Percentiles rank a stretch among this genome's conserved stretches.
These are phyloP conservation scores for Orchestia grillus DNA, from an alignment of 1,140 invertebrate species.

Conservation along the genomic window DNA sequence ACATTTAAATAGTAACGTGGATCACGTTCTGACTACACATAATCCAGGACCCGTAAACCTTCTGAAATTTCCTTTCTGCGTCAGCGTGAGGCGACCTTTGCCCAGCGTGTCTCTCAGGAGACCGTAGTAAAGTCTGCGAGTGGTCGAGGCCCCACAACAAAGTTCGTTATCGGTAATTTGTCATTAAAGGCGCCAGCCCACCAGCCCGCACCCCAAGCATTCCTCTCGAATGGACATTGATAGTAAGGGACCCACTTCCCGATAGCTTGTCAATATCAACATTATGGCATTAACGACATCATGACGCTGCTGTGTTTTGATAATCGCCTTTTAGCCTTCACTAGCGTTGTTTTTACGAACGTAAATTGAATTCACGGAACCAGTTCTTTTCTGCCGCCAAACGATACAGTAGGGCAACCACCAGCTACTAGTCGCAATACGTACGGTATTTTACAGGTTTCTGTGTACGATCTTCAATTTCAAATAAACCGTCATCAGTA, in stretches of 20 bases:
- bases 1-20: no score
- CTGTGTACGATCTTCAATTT: no score
- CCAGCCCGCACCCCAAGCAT: background rate
- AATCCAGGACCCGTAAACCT: no score
- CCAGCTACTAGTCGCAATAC: no score
- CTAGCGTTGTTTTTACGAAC: background rate
- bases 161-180: background rate
- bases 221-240: background rate
- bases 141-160: background rate
- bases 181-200: background rate
- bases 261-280: background rate
- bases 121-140: background rate
- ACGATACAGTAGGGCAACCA: background rate
- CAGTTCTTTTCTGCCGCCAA: background rate
- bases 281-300: background rate
- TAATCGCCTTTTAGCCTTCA: background rate
- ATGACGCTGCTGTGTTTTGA: background rate
- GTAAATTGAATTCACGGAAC: background rate
- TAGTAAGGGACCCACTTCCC: background rate
- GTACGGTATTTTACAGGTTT: no score
- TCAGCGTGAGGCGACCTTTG: no score
- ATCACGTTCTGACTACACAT: no score
- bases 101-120: no score
- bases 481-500: no score
- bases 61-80: no score